Percentiles rank a stretch among this genome's conserved stretches.
Evolutionary conservation across 2,113 vertebrate genomes (phyloP).

Genomic region (Equus quagga): DNA sequence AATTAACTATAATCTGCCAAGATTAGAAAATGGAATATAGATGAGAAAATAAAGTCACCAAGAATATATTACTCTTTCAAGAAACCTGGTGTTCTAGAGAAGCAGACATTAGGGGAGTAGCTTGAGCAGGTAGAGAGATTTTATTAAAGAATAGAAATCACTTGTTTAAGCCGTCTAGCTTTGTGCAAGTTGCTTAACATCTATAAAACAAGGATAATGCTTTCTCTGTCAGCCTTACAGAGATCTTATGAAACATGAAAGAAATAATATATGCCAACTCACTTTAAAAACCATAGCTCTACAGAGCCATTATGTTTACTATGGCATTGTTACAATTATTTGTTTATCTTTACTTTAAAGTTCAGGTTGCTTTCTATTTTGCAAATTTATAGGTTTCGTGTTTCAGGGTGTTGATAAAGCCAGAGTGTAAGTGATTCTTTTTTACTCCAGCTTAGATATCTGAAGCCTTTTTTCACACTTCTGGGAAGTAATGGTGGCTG

Average conservation of each 20-base stretch:
- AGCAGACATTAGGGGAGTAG: neutral
- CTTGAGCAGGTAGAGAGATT: neutral
- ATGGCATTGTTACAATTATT: neutral
- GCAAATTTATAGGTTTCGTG: neutral
- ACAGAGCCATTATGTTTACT: neutral
- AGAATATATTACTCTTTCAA: slow-evolving; percentile 43
- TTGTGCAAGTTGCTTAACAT: neutral
- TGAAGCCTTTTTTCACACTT: neutral
- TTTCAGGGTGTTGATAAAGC: slow-evolving; percentile 34
- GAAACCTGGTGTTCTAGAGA: slow-evolving; percentile 36
- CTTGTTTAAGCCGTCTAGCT: neutral
- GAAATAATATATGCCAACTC: neutral
- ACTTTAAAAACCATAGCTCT: slow-evolving; percentile 23
- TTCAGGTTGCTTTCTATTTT: slow-evolving; percentile 53
- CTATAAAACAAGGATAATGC: neutral
- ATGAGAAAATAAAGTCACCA: slow-evolving; percentile 48
- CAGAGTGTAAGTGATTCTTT: neutral
- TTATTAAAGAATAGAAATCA: slow-evolving; percentile 25
- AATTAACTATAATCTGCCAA: neutral
- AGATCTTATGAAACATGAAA: slow-evolving; percentile 7
- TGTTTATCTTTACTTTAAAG: slow-evolving; percentile 53
- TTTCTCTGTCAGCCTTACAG: neutral
- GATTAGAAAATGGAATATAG: slow-evolving; percentile 19
- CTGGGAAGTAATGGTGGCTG: neutral
- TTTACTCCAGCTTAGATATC: slow-evolving; percentile 27